A percentile compares a stretch with the other conserved stretches of the same genome.
Evolutionary conservation across 2,113 vertebrate species (phyloP).

Genomic region (Sebastes fasciatus): DNA sequence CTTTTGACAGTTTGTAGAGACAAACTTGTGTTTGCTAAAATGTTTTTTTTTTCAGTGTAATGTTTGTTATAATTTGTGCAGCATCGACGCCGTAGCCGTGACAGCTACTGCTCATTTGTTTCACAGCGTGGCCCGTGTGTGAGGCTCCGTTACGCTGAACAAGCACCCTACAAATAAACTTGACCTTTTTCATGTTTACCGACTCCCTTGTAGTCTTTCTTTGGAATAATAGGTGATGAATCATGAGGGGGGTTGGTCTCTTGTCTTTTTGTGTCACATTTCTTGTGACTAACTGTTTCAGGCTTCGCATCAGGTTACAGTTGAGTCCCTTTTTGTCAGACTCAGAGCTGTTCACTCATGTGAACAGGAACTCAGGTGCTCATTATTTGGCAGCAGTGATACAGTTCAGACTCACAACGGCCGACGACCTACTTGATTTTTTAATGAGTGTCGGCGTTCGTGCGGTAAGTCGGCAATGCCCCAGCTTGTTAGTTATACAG

Average conservation of each 20-base stretch:
- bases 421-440: slow-evolving; percentile 25
- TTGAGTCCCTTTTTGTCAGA: slow-evolving; percentile 2
- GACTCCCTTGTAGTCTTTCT: not conserved
- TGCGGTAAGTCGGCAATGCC: not conserved
- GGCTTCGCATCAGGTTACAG: not conserved
- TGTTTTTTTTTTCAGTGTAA: not conserved
- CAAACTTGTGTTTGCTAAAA: not conserved
- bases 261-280: not conserved
- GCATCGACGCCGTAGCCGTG: not conserved
- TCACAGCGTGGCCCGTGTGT: too few species aligned
- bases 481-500: slow-evolving; percentile 7
- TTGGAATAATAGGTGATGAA: not conserved
- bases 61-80: not conserved
- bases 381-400: slow-evolving; percentile 39
- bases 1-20: too few species aligned
- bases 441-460: slow-evolving; percentile 6
- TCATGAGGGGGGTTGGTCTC: not conserved
- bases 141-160: not conserved
- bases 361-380: slow-evolving; percentile 24
- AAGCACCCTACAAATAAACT: not conserved
- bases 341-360: slow-evolving; percentile 1
- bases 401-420: slow-evolving; percentile 4
- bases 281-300: too few species aligned
- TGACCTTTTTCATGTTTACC: not conserved
- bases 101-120: too few species aligned